A percentile compares a stretch with the other conserved stretches of the same genome.
These are phyloP conservation scores for Protaetia brevitarsis DNA, from an alignment of 1,140 invertebrate genomes.

Conservation along the genomic window DNA sequence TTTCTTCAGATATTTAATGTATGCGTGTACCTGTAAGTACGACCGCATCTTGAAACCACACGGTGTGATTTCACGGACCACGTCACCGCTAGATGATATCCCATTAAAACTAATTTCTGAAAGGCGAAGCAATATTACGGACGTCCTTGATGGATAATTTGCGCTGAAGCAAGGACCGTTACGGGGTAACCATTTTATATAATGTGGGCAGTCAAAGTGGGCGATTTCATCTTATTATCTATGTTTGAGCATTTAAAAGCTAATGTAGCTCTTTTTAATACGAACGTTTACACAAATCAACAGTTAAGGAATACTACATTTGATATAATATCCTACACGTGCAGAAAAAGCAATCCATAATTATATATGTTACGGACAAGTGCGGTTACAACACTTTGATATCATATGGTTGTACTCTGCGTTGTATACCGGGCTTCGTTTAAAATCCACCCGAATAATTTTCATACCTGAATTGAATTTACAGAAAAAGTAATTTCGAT, in stretches of 20 bases:
- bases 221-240: not conserved
- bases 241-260: not conserved
- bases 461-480: too few relatives aligned
- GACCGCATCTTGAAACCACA: too few relatives aligned
- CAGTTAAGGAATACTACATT: not conserved
- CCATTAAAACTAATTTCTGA: slow-evolving; percentile 9
- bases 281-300: not conserved
- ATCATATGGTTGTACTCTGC: too few relatives aligned
- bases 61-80: not conserved
- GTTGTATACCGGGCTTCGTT: too few relatives aligned
- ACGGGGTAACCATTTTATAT: not conserved
- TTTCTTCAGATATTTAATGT: too few relatives aligned
- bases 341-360: too few relatives aligned
- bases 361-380: too few relatives aligned
- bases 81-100: not conserved
- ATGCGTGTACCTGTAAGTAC: not conserved
- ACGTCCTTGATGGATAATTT: not conserved
- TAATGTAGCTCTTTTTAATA: not conserved
- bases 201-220: not conserved
- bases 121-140: not conserved
- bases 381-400: too few relatives aligned
- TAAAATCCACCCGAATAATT: too few relatives aligned
- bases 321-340: too few relatives aligned
- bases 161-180: not conserved
- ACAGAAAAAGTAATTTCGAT: too few relatives aligned